Conservation (phyloP, 2,113 vertebrate species). For the Barbus barbus region DNA sequence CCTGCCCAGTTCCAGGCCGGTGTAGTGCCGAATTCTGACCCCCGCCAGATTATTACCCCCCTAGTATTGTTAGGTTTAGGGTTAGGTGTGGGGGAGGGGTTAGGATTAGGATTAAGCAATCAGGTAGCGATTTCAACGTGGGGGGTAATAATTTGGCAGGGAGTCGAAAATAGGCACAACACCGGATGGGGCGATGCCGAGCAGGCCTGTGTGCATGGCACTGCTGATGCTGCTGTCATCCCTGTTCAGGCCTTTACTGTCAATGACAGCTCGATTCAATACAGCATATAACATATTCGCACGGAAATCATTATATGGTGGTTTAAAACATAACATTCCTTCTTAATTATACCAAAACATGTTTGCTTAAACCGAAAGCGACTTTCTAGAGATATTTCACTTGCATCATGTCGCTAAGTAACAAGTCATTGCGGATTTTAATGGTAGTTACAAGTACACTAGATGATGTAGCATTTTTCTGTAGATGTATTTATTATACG, state of each 20-base stretch:
- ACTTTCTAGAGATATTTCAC: not conserved
- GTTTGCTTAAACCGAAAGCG: not conserved
- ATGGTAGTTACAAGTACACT: not conserved
- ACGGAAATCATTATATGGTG: not conserved
- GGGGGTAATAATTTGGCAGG: too few species aligned
- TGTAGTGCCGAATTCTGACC: too few species aligned
- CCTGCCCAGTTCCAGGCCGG: slow-evolving; percentile 7
- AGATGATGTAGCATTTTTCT: not conserved
- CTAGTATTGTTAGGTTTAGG: too few species aligned
- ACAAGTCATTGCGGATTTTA: not conserved
- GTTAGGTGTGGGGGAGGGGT: too few species aligned
- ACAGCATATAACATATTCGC: not conserved
- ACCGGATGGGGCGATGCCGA: slow-evolving; percentile 52
- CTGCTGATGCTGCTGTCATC: not conserved
- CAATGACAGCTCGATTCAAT: not conserved
- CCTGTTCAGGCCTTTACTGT: slow-evolving; percentile 5
- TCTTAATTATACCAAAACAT: not conserved
- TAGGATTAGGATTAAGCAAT: too few species aligned
- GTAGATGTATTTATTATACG: not conserved
- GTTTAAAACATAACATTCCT: not conserved
- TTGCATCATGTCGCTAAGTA: slow-evolving; percentile 1
- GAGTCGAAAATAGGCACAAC: too few species aligned
- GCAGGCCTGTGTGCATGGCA: slow-evolving; percentile 27
- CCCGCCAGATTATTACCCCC: too few species aligned
- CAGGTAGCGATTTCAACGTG: too few species aligned